These are phyloP conservation scores for Siniperca undulata DNA, from an alignment of 2,797 vertebrate genomes.

Conservation along the genomic window DNA sequence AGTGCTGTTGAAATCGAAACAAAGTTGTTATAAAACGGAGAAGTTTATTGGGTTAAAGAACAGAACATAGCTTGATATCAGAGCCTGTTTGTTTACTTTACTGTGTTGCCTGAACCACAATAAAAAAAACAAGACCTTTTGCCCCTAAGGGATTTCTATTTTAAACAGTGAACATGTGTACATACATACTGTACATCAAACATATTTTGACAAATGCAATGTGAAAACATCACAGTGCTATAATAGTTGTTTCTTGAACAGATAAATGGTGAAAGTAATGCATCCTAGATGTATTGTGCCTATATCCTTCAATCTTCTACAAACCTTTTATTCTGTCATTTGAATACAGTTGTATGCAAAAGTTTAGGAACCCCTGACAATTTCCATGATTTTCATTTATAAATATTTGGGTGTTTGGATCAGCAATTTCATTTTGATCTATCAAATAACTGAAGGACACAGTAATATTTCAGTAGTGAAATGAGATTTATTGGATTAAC, in stretches of 20 bases:
- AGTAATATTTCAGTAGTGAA: too few species aligned
- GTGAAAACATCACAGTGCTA: background rate
- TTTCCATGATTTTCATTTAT: too few species aligned
- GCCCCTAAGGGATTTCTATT: accelerated
- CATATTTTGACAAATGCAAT: background rate
- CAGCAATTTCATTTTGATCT: too few species aligned
- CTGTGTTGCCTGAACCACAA: background rate
- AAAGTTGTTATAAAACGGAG: background rate
- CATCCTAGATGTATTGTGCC: background rate
- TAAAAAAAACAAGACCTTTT: background rate
- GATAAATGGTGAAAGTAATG: background rate
- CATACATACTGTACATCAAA: background rate
- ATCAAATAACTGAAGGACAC: too few species aligned
- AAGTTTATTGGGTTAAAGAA: background rate
- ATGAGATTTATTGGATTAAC: too few species aligned
- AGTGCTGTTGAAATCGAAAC: background rate
- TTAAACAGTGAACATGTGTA: background rate
- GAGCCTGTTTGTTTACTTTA: background rate
- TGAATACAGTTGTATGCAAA: too few species aligned
- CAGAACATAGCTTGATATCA: background rate
- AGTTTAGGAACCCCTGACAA: too few species aligned
- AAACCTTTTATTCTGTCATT: too few species aligned
- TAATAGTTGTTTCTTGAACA: background rate
- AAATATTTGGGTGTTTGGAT: too few species aligned
- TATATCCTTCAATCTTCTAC: background rate